Conservation (phyloP, 2,888 invertebrate genomes). For the Pedicia rivosa region DNA sequence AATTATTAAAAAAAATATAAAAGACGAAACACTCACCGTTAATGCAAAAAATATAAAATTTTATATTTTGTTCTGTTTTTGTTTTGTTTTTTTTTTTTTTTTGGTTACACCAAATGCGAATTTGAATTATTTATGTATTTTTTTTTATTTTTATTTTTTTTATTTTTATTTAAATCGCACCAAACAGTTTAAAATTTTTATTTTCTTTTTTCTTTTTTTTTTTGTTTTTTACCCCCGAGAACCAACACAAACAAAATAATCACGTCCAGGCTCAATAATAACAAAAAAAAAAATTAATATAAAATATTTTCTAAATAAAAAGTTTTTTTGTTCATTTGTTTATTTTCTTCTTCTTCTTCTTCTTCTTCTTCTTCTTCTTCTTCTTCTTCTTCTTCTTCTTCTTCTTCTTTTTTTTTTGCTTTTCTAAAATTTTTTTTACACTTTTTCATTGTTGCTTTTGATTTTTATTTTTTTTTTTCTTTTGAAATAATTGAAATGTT, state of each 20-base stretch:
- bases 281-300: constrained; percentile 1
- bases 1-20: constrained; percentile 6
- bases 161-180: no score
- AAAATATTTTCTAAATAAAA: constrained; percentile 2
- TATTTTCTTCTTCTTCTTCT: no score
- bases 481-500: no score
- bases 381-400: no score
- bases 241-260: constrained; percentile 6
- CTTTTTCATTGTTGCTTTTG: no score
- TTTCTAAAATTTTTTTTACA: no score
- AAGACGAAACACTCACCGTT: constrained; percentile 8
- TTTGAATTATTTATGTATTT: constrained; percentile 1
- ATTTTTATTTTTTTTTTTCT: no score
- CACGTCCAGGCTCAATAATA: constrained; percentile 3
- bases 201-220: constrained; percentile 1
- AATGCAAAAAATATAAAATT: constrained; percentile 3
- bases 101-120: constrained; percentile 5
- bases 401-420: no score
- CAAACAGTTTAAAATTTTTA: neutral
- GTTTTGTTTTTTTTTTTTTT: no score
- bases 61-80: neutral
- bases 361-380: no score
- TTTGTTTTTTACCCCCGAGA: constrained; percentile 4
- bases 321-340: no score
- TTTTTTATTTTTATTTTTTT: no score